A percentile compares a stretch with the other conserved stretches of the same genome.
These are phyloP conservation scores for Torymus tubicola DNA, from an alignment of 2,888 invertebrate genomes.

Conservation along the genomic window DNA sequence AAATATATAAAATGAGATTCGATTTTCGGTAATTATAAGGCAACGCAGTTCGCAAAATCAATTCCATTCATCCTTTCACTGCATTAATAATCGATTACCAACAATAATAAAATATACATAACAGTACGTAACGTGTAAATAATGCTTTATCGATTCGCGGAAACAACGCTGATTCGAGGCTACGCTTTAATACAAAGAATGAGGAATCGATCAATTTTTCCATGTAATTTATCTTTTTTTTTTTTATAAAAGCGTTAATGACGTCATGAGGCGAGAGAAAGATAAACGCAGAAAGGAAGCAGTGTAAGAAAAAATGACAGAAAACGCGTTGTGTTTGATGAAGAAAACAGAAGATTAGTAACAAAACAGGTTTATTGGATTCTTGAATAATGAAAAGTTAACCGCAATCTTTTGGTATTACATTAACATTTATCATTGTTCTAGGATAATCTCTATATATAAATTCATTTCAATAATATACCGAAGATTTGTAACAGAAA, in stretches of 20 bases:
- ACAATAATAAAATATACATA: conserved; percentile 50
- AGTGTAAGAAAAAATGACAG: conserved; percentile 29
- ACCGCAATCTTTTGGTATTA: conserved; percentile 5
- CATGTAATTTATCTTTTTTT: conserved; percentile 27
- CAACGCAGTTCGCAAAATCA: conserved; percentile 52
- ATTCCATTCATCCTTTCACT: conserved; percentile 55
- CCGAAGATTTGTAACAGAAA: conserved; percentile 13
- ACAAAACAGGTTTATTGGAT: not conserved
- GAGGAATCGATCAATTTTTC: conserved; percentile 50
- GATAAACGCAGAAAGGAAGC: conserved; percentile 17
- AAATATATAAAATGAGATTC: conserved; percentile 36
- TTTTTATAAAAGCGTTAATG: conserved; percentile 33
- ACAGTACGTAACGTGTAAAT: conserved; percentile 34
- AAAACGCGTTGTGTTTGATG: conserved; percentile 1
- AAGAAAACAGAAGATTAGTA: conserved; percentile 30
- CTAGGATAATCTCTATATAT: not conserved
- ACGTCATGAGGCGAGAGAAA: conserved; percentile 18
- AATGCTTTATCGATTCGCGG: conserved; percentile 15
- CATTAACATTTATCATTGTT: conserved; percentile 19
- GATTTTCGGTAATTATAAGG: conserved; percentile 54
- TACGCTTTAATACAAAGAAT: conserved; percentile 29
- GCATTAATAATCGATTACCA: conserved; percentile 39
- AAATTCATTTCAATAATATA: conserved; percentile 1
- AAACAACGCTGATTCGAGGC: conserved; percentile 25
- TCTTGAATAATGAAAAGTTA: conserved; percentile 9